Conservation (phyloP, 64 coral and sea anemone genomes). For the Dendrophyllia cribrosa region DNA sequence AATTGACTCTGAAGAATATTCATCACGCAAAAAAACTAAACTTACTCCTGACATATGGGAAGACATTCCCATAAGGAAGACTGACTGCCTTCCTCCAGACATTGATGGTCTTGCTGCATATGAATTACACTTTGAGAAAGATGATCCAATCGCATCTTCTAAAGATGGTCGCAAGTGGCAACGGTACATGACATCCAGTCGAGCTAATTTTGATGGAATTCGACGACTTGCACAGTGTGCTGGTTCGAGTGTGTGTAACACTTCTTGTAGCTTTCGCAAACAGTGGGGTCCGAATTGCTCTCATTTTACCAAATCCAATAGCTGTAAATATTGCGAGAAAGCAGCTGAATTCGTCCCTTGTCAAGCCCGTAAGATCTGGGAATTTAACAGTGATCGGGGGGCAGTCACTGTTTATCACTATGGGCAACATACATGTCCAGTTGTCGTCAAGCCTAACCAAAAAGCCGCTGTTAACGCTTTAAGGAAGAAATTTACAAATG, state of each 20-base stretch:
- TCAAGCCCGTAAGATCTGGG: slow-evolving; percentile 30
- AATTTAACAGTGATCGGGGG: slow-evolving; percentile 13
- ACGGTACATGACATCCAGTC: slow-evolving; percentile 30
- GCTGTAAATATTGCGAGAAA: slow-evolving; percentile 11
- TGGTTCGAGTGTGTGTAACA: not conserved
- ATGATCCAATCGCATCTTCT: slow-evolving; percentile 15
- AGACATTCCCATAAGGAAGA: slow-evolving; percentile 1
- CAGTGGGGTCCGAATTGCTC: not conserved
- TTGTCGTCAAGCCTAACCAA: not conserved
- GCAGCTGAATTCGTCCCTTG: not conserved
- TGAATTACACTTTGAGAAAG: not conserved
- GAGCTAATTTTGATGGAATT: slow-evolving; percentile 33
- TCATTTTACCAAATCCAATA: slow-evolving; percentile 9
- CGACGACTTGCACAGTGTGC: slow-evolving; percentile 46
- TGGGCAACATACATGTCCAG: slow-evolving; percentile 27
- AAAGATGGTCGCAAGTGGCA: slow-evolving; percentile 61
- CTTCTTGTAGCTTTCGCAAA: slow-evolving; percentile 20
- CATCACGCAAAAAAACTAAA: slow-evolving; percentile 8
- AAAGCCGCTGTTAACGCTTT: slow-evolving; percentile 28
- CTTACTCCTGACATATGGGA: slow-evolving; percentile 26
- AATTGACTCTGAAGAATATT: too few relatives aligned
- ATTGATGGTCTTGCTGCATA: slow-evolving; percentile 39
- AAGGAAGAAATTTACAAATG: slow-evolving; percentile 19
- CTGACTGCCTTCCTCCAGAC: slow-evolving; percentile 22
- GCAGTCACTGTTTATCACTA: slow-evolving; percentile 28